Evolutionary conservation across 2,113 vertebrate species (phyloP), one percentile per base, ranked within the genome.

Genomic region (Callospermophilus lateralis): DNA sequence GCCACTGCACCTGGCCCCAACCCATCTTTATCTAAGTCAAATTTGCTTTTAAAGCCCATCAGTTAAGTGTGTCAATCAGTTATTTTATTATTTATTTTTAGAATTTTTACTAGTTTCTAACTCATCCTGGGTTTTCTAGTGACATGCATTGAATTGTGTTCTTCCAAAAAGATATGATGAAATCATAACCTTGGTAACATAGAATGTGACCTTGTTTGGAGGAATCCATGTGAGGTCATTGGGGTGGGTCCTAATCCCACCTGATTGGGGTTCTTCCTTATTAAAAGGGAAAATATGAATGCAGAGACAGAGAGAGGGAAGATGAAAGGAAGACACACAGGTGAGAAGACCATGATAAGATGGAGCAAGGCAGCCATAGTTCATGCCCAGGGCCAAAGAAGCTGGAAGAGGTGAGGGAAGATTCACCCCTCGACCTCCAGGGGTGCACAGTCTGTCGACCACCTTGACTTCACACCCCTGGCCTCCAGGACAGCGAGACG

Each of bases 261-360:
- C 8, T 20, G 92, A 30, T 16, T 15, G 39, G 30, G 7, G 4
- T 61, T 28, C 19, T 58, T 48, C 8, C 48, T 53, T 76, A 28
- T 51, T 12, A 65, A 78, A 70, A n/a, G 55, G 70, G 83, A 53
- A 72, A 28, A 84, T 65, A 6, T 42, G 80, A 89, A 39, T 55
- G 28, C 8, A 4, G 32, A 42, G 13, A 30, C 6, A 9, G 58
- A 6, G 45, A 42, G 37, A 30, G 24, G 42, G 34, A 26, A 53
- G 51, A 13, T 1, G 13, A 12, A 3, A 68, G 63, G 39, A 61
- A 34, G 45, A 65, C 37, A 26, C 32, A 8, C 10, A 17, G 72
- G 15, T 9, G 32, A 28, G 10, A 26, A 34, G 0, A 0, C 80
- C 16, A 0, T 0, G 39, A 8, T 61, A 9, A 6, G n/a, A 28